Evolutionary conservation across 2,797 vertebrate species (phyloP).

Genomic region (Amniataba percoides): DNA sequence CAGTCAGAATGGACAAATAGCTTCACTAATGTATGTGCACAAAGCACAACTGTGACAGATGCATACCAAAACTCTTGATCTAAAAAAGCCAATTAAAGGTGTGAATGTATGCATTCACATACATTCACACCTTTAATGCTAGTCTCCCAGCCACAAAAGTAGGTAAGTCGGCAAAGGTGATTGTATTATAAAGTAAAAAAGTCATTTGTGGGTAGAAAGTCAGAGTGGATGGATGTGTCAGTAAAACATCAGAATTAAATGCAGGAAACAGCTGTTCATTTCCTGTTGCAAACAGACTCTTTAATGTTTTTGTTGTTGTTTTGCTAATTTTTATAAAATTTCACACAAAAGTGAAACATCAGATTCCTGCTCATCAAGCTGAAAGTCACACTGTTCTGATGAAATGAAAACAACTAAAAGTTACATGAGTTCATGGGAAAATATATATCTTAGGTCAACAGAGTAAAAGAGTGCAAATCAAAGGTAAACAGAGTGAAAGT

Average conservation of each 20-base stretch:
- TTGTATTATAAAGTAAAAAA: not conserved
- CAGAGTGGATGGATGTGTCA: not conserved
- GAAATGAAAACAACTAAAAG: too few relatives aligned
- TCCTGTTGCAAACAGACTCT: not conserved
- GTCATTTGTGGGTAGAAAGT: not conserved
- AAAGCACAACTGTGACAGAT: constrained; percentile 50
- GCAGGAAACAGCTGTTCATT: not conserved
- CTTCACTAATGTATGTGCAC: constrained; percentile 32
- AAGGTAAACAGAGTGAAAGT: too few relatives aligned
- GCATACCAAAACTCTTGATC: constrained; percentile 52
- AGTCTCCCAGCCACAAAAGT: too few relatives aligned
- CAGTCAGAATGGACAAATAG: constrained; percentile 25
- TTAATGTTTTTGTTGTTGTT: too few relatives aligned
- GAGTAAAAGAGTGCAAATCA: too few relatives aligned
- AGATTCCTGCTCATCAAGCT: too few relatives aligned
- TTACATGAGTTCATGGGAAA: too few relatives aligned
- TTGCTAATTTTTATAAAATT: too few relatives aligned
- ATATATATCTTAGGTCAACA: too few relatives aligned
- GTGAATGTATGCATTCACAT: constrained; percentile 72
- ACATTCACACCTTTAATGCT: not conserved
- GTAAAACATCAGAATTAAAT: not conserved
- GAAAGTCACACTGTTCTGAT: too few relatives aligned
- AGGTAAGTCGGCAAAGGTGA: not conserved
- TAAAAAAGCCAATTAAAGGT: constrained; percentile 85
- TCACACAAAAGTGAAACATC: too few relatives aligned